Conservation (phyloP, 2,113 vertebrate species). For the Nerophis ophidion region DNA sequence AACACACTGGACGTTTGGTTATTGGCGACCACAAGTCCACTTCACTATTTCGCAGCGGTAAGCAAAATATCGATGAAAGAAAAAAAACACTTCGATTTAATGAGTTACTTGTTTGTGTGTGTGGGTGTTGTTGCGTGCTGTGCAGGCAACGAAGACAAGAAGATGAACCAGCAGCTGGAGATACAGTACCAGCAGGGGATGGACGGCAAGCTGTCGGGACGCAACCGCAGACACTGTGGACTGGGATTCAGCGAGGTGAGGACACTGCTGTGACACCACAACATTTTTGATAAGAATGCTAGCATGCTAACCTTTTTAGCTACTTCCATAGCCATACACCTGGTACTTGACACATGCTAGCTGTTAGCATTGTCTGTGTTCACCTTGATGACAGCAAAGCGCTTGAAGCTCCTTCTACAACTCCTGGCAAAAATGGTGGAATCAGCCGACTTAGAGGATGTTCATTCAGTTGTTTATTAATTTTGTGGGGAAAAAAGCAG, state of each 20-base stretch:
- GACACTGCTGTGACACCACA: too few relatives aligned
- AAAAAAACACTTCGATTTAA: background rate
- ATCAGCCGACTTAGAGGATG: too few relatives aligned
- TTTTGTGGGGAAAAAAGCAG: too few relatives aligned
- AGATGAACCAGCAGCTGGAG: slow-evolving; percentile 88
- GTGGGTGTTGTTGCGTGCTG: slow-evolving; percentile 41
- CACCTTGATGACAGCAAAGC: too few relatives aligned
- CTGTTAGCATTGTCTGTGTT: too few relatives aligned
- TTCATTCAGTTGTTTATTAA: too few relatives aligned
- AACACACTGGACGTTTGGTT: slow-evolving; percentile 70
- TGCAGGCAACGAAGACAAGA: slow-evolving; percentile 87
- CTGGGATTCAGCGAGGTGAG: slow-evolving; percentile 93
- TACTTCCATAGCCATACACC: too few relatives aligned
- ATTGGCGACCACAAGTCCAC: slow-evolving; percentile 76
- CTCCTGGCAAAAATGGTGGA: too few relatives aligned
- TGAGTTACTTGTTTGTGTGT: background rate
- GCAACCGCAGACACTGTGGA: slow-evolving; percentile 89
- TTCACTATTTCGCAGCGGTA: slow-evolving; percentile 69
- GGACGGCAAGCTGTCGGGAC: slow-evolving; percentile 88
- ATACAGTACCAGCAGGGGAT: slow-evolving; percentile 91
- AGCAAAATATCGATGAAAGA: slow-evolving; percentile 13
- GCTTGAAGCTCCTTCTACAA: too few relatives aligned
- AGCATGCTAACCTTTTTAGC: too few relatives aligned
- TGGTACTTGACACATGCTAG: too few relatives aligned
- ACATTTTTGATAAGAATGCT: too few relatives aligned